Evolutionary conservation across 2,888 invertebrate species (phyloP), one percentile per base, ranked within the genome.

Genomic region (Ophonus ardosiacus): DNA sequence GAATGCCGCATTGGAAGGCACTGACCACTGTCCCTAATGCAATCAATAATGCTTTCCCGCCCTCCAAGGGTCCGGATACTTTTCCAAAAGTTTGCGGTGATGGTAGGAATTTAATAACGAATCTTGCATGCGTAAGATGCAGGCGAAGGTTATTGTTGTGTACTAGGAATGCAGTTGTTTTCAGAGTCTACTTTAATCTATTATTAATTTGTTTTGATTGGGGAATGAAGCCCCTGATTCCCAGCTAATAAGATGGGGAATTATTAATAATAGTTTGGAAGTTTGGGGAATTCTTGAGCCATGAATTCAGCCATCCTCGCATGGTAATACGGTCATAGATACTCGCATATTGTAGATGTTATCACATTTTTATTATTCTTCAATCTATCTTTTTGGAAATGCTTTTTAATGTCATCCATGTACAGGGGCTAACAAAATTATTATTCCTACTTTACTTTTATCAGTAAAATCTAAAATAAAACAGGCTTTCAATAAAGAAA

Each of bases 11-110:
- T 74, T 74, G 71, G 43, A 15, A 74, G 15, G 71, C 71, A 74
- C n/a, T 74, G 71, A 74, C 71, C 71, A 43, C 17, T 74, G 71
- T 18, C 18, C 43, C 43, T 40, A 18, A 74, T 74, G 71, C 71
- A 74, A 74, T 74, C 71, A 74, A 74, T 74, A 74, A 74, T 74
- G 71, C 71, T 18, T 74, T 74, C 71, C 71, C 17, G 24, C 38
- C 13, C 40, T 18, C 51, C 17, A 43, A 74, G 71, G 71, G 71
- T 74, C 71, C 71, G 18, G 71, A 74, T 74, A 74, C 71, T 74
- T 74, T 43, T 40, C 15, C 8, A 74, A 74, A 74, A 74, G 21
- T 74, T 74, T 74, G 71, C 71, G 71, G 71, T 74, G 18, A 7
- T 13, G 17, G 43, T 13, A 74, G 71, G 71, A 74, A 74, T 74